These are phyloP conservation scores for Phocoena sinus DNA, from an alignment of 2,113 vertebrate genomes.

Conservation along the genomic window DNA sequence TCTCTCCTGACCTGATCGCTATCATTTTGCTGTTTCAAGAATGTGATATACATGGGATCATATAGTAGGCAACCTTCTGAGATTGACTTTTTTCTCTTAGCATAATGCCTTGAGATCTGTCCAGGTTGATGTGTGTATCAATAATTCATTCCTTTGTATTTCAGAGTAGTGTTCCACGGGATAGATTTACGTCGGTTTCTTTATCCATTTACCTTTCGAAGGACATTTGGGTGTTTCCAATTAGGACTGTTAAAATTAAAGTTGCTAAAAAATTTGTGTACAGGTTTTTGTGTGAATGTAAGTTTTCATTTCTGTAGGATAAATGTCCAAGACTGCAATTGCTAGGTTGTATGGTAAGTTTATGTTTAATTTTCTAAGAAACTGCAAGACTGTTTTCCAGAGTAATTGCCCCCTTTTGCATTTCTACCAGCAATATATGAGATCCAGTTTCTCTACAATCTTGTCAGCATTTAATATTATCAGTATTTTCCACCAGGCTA, in stretches of 20 bases:
- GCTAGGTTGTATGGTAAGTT: neutral
- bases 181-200: neutral
- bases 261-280: neutral
- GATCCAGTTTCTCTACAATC: neutral
- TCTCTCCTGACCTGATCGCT: neutral
- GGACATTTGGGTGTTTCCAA: neutral
- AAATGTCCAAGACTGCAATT: neutral
- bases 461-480: neutral
- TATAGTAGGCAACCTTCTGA: neutral
- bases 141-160: neutral
- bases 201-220: neutral
- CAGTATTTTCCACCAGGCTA: neutral
- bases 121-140: neutral
- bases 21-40: neutral
- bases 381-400: neutral
- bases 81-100: neutral
- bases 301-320: neutral
- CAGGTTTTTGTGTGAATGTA: neutral
- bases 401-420: neutral
- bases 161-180: neutral
- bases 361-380: neutral
- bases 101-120: neutral
- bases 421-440: neutral
- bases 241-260: neutral
- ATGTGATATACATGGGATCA: neutral